Conservation (phyloP, 1,140 invertebrate species). For the Apocrypta bakeri region DNA sequence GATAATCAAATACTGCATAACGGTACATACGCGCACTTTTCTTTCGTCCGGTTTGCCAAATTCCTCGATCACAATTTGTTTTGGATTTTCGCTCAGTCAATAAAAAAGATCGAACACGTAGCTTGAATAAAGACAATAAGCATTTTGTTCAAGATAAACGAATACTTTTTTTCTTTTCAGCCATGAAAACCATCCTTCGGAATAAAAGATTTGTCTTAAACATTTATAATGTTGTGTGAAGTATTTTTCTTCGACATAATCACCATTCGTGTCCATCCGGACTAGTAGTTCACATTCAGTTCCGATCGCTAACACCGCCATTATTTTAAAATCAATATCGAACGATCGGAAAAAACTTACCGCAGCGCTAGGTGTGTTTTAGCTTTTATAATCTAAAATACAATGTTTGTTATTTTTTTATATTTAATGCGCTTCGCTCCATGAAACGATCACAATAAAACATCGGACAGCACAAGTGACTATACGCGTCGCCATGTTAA, state of each 20-base stretch:
- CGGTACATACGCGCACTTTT: neutral
- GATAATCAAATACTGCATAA: constrained; percentile 56
- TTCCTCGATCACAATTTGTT: constrained; percentile 10
- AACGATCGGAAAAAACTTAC: constrained; percentile 19
- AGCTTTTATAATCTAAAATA: constrained; percentile 41
- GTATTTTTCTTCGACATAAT: constrained; percentile 11
- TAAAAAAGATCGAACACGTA: constrained; percentile 46
- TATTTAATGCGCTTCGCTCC: constrained; percentile 34
- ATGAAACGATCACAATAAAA: constrained; percentile 47
- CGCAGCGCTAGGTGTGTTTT: constrained; percentile 13
- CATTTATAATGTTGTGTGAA: neutral
- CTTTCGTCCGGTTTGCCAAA: constrained; percentile 15
- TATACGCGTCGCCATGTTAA: constrained; percentile 31
- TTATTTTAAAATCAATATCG: constrained; percentile 28
- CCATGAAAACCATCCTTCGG: neutral
- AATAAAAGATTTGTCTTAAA: constrained; percentile 21
- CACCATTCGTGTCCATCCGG: neutral
- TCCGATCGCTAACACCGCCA: neutral
- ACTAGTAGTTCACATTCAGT: constrained; percentile 5
- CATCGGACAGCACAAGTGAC: constrained; percentile 29
- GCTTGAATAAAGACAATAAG: constrained; percentile 42
- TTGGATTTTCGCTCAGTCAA: constrained; percentile 42
- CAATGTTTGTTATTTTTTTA: constrained; percentile 36
- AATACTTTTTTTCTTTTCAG: constrained; percentile 17
- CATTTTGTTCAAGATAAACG: constrained; percentile 18